phyloP scores from a whole-genome alignment of 2,888 invertebrate genomes.

The Adineta ricciae region DNA sequence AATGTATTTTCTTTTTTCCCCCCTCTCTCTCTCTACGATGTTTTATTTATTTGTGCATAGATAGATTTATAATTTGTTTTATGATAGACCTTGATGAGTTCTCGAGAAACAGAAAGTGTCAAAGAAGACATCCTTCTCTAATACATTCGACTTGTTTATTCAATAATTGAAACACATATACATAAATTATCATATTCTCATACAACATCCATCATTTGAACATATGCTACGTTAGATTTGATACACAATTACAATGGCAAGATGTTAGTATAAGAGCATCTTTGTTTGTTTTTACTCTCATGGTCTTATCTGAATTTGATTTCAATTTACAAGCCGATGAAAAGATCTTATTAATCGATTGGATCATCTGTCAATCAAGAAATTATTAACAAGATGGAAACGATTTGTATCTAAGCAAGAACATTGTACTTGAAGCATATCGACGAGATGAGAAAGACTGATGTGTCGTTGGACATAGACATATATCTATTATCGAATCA shows the following conservation, averaged over 20 bases:
- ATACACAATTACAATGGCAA: not conserved
- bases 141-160: not conserved
- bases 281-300: not conserved
- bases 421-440: not conserved
- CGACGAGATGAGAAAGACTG: not conserved
- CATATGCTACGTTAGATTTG: not conserved
- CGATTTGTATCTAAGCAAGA: not conserved
- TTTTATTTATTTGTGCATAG: not conserved
- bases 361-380: not conserved
- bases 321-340: not conserved
- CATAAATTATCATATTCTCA: not conserved
- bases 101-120: not conserved
- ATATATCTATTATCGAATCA: not conserved
- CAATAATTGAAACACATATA: too few species aligned
- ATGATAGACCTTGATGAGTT: not conserved
- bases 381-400: not conserved
- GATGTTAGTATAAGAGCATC: not conserved
- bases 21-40: not conserved
- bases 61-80: not conserved
- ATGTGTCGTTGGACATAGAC: not conserved
- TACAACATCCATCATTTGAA: not conserved
- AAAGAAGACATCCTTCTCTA: not conserved
- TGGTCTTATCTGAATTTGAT: not conserved
- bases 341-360: not conserved
- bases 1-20: not conserved